These are phyloP conservation scores for Pteromalus puparum DNA, from an alignment of 1,140 invertebrate species.

Conservation along the genomic window DNA sequence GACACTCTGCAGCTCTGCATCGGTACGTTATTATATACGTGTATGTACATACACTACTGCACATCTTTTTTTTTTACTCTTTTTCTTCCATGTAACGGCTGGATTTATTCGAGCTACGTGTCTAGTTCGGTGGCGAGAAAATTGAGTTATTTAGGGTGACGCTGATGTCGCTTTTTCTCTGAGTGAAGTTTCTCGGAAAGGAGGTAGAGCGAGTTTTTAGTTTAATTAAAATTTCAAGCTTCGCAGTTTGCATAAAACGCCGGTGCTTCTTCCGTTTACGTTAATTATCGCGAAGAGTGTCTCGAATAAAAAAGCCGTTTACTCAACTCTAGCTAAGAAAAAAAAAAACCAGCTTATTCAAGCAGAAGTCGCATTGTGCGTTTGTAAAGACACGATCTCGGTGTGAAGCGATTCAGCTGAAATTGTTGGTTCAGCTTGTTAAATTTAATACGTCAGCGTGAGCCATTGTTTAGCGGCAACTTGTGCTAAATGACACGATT, in stretches of 20 bases:
- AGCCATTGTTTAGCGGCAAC: not conserved
- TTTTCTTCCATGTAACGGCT: not conserved
- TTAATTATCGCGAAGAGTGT: not conserved
- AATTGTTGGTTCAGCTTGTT: not conserved
- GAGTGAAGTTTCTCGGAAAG: not conserved
- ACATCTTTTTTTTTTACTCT: not conserved
- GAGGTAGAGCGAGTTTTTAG: not conserved
- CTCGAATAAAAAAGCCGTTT: not conserved
- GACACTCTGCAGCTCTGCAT: not conserved
- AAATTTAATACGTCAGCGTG: not conserved
- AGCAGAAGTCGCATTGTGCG: too few relatives aligned
- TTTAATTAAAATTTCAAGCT: not conserved
- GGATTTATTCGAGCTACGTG: not conserved
- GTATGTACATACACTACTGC: not conserved
- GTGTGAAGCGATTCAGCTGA: too few relatives aligned
- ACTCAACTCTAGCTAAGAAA: not conserved
- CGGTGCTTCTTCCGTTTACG: not conserved
- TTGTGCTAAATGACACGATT: not conserved
- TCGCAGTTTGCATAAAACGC: not conserved
- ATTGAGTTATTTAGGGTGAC: not conserved
- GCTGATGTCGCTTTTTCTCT: not conserved
- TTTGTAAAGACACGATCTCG: too few relatives aligned
- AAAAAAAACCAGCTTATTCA: too few relatives aligned
- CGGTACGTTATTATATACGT: slow-evolving; percentile 9
- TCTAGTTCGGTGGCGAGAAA: not conserved